Conservation (phyloP, 1,140 invertebrate genomes). For the Drosophila lacertosa region DNA sequence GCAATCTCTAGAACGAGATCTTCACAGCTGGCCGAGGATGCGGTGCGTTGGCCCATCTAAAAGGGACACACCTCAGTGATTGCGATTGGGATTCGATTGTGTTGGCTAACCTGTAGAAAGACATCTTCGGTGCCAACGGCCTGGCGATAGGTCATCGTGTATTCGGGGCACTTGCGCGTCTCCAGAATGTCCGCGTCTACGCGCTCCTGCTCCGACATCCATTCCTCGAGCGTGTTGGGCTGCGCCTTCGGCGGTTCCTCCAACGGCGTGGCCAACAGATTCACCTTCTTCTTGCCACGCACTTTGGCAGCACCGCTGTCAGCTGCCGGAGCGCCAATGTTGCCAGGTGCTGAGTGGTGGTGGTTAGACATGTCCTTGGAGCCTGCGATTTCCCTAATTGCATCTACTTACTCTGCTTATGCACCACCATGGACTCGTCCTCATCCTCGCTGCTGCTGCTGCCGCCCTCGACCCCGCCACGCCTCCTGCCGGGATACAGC, state of each 20-base stretch:
- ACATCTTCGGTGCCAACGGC: conserved; percentile 93
- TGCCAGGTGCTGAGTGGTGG: conserved; percentile 47
- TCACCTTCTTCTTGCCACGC: conserved; percentile 35
- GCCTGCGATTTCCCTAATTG: background rate
- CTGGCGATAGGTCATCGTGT: conserved; percentile 93
- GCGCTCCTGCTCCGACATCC: conserved; percentile 84
- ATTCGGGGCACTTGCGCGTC: conserved; percentile 89
- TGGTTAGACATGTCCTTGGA: background rate
- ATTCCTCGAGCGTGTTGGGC: conserved; percentile 85
- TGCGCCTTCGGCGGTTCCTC: conserved; percentile 32
- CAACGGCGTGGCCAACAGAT: conserved; percentile 51
- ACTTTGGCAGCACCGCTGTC: conserved; percentile 11
- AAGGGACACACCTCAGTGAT: background rate
- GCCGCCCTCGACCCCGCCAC: conserved; percentile 45
- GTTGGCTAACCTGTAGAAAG: conserved; percentile 88
- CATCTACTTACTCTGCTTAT: conserved; percentile 59
- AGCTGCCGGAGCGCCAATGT: conserved; percentile 40
- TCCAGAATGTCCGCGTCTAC: conserved; percentile 85
- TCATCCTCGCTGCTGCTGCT: conserved; percentile 74
- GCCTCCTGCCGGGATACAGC: conserved; percentile 48
- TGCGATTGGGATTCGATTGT: background rate
- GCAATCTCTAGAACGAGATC: conserved; percentile 91
- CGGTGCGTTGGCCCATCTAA: conserved; percentile 93
- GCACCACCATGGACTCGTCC: conserved; percentile 42
- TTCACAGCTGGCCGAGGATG: conserved; percentile 92